phyloP scores from a whole-genome alignment of 1,140 invertebrate species.

The Rhynchophorus ferrugineus region DNA sequence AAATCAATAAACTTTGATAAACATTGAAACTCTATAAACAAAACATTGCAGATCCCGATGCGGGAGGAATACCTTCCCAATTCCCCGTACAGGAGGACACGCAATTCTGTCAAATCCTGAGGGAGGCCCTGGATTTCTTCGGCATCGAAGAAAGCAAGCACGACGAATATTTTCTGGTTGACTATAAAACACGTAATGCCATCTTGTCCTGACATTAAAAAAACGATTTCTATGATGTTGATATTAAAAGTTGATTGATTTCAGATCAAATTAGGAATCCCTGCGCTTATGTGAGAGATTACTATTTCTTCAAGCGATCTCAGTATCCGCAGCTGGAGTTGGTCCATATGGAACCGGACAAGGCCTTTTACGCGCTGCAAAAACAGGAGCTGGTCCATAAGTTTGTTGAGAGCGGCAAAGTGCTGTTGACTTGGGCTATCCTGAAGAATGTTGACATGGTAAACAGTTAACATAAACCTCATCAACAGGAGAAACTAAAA shows the following conservation, averaged over 20 bases:
- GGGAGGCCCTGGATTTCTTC: conserved; percentile 96
- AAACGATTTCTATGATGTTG: conserved; percentile 2
- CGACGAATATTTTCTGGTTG: conserved; percentile 88
- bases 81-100: conserved; percentile 99
- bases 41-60: conserved; percentile 67
- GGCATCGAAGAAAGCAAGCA: conserved; percentile 87
- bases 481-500: background rate
- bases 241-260: conserved; percentile 7
- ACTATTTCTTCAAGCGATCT: conserved; percentile 98
- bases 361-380: conserved; percentile 87
- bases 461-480: too few relatives aligned
- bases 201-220: background rate
- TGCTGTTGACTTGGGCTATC: conserved; percentile 80
- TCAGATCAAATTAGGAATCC: conserved; percentile 91
- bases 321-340: conserved; percentile 95
- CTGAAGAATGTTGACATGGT: conserved; percentile 86
- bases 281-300: conserved; percentile 89
- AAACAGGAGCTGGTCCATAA: conserved; percentile 88
- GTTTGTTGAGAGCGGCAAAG: conserved; percentile 96
- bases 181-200: conserved; percentile 92
- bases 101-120: conserved; percentile 90
- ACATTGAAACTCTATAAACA: too few relatives aligned
- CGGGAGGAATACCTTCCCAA: conserved; percentile 93
- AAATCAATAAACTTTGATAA: too few relatives aligned
- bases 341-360: conserved; percentile 87